phyloP scores from a whole-genome alignment of 1,140 invertebrate species.

The Aphis gossypii region DNA sequence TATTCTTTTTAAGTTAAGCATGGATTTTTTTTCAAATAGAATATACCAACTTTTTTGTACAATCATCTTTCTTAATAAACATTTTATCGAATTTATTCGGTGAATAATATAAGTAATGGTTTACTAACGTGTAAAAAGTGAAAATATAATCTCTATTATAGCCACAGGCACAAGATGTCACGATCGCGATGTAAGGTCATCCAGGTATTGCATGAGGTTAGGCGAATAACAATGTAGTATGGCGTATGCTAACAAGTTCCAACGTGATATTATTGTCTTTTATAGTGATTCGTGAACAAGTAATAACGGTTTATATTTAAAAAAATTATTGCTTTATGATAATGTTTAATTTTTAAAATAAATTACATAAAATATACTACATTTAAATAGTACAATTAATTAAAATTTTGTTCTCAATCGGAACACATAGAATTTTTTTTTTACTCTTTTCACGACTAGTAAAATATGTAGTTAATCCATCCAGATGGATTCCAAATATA shows the following conservation, averaged over 20 bases:
- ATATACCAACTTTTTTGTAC: neutral
- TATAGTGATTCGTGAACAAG: slow-evolving; percentile 4
- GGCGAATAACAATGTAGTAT: slow-evolving; percentile 21
- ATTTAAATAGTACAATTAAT: neutral
- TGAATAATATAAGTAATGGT: neutral
- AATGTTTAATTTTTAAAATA: neutral
- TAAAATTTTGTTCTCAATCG: neutral
- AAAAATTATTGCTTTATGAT: neutral
- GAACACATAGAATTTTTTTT: neutral
- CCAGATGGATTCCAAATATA: neutral
- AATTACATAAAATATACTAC: neutral
- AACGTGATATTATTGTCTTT: neutral
- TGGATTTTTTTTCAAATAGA: neutral
- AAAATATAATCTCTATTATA: slow-evolving; percentile 41
- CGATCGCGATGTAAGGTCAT: slow-evolving; percentile 39
- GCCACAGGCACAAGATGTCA: slow-evolving; percentile 45
- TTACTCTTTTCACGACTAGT: neutral
- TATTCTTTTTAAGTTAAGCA: neutral
- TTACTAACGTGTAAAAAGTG: slow-evolving; percentile 27
- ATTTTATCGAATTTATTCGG: neutral
- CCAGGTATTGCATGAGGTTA: slow-evolving; percentile 34
- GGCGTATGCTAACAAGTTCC: neutral
- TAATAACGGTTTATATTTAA: slow-evolving; percentile 41
- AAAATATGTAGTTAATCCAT: neutral
- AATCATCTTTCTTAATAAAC: neutral